phyloP scores from a whole-genome alignment of 2,113 vertebrate genomes.

The Rhegmatorhina hoffmannsi region DNA sequence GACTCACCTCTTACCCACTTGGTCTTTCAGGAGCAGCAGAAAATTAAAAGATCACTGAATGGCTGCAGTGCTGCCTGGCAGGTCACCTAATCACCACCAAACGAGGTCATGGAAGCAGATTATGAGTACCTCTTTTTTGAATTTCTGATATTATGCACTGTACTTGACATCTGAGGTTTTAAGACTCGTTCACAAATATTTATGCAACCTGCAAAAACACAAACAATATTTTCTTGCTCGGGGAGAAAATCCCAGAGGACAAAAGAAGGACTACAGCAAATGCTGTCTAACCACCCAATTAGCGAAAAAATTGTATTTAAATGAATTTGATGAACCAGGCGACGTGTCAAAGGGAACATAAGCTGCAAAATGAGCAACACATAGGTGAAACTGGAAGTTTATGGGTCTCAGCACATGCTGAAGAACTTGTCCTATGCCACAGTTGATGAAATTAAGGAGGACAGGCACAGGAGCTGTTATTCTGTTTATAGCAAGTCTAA shows the following conservation, averaged over 20 bases:
- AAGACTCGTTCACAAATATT: background rate
- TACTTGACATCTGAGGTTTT: background rate
- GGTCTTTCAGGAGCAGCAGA: background rate
- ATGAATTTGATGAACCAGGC: background rate
- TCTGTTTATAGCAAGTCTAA: background rate
- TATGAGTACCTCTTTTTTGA: background rate
- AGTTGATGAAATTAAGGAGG: background rate
- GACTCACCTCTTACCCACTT: background rate
- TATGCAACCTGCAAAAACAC: background rate
- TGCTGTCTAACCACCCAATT: background rate
- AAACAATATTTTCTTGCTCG: background rate
- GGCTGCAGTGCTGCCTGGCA: background rate
- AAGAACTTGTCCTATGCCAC: background rate
- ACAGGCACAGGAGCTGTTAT: background rate
- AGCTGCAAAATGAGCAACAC: background rate
- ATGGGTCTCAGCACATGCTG: background rate
- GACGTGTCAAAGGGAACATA: background rate
- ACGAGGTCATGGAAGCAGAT: background rate
- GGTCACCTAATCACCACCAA: slow-evolving; percentile 27
- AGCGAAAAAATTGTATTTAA: background rate
- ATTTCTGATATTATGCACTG: background rate
- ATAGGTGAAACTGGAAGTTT: background rate
- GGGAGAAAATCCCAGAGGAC: background rate
- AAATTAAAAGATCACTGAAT: background rate
- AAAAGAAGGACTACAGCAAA: background rate